These are phyloP conservation scores for Tolypeutes matacus DNA, from an alignment of 2,797 vertebrate genomes.

Conservation along the genomic window DNA sequence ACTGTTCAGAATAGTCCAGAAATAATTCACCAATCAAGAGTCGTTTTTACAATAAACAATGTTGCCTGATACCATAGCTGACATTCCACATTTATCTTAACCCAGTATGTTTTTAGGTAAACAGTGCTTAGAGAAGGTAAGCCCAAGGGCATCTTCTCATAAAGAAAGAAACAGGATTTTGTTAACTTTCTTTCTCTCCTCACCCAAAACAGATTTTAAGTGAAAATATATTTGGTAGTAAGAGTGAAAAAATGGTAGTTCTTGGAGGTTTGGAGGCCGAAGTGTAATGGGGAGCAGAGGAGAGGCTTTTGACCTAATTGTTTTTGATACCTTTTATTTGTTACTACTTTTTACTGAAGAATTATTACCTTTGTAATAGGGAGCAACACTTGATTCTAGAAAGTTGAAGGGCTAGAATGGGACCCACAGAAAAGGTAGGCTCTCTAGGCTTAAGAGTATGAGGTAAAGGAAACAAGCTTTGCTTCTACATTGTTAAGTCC, in stretches of 20 bases:
- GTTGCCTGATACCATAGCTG: not conserved
- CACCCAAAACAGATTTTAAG: not conserved
- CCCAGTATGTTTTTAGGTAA: conserved; percentile 17
- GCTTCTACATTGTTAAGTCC: not conserved
- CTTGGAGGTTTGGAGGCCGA: not conserved
- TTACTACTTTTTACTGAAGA: not conserved
- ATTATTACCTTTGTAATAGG: not conserved
- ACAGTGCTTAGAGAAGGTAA: not conserved
- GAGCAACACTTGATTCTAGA: not conserved
- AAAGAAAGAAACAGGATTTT: not conserved
- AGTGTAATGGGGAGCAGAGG: not conserved
- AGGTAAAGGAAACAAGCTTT: conserved; percentile 6
- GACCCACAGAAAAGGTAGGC: not conserved
- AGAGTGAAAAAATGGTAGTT: conserved; percentile 9
- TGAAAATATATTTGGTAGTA: not conserved
- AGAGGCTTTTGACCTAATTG: not conserved
- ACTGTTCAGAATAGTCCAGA: not conserved
- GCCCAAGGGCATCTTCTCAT: not conserved
- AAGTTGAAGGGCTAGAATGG: not conserved
- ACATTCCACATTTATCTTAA: conserved; percentile 38
- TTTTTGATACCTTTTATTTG: conserved; percentile 17
- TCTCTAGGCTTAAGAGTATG: not conserved
- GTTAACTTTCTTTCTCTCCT: not conserved
- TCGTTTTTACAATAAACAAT: not conserved
- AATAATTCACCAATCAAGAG: not conserved